A percentile compares a stretch with the other conserved stretches of the same genome.
These are phyloP conservation scores for Notarius quadriscutis DNA, from an alignment of 2,113 vertebrate species.

Conservation along the genomic window DNA sequence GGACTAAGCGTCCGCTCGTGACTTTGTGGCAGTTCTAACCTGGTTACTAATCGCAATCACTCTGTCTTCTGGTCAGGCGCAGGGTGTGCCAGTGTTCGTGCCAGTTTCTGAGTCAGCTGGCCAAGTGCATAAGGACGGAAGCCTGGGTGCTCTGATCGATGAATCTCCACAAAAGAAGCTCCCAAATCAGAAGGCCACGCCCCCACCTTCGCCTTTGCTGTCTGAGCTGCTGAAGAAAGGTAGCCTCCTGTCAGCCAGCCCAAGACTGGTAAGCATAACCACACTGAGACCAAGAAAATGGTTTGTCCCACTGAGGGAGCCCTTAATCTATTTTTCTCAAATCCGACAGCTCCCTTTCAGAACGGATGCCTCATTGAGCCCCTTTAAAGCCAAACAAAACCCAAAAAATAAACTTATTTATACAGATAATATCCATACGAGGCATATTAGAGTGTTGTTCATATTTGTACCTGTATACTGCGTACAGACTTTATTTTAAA, in stretches of 20 bases:
- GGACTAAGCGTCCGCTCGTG: neutral
- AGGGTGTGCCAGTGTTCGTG: slow-evolving; percentile 85
- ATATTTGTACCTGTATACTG: too few species aligned
- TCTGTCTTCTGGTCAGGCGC: slow-evolving; percentile 68
- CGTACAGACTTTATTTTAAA: too few species aligned
- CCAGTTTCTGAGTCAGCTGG: slow-evolving; percentile 77
- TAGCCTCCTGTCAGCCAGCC: slow-evolving; percentile 93
- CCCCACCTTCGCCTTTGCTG: slow-evolving; percentile 94
- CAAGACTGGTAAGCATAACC: slow-evolving; percentile 86
- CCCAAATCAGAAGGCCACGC: slow-evolving; percentile 91
- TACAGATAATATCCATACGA: too few species aligned
- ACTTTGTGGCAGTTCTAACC: neutral
- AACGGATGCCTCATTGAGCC: neutral
- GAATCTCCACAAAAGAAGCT: slow-evolving; percentile 98
- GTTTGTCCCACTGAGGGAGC: neutral
- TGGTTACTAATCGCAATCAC: neutral
- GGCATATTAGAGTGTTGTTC: too few species aligned
- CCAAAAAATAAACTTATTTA: too few species aligned
- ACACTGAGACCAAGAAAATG: neutral
- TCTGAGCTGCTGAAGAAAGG: slow-evolving; percentile 98
- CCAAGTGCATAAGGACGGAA: slow-evolving; percentile 86
- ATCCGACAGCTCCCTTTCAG: neutral
- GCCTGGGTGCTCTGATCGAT: slow-evolving; percentile 84
- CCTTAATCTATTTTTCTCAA: neutral
- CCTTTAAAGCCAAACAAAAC: neutral